Percentiles rank a stretch among this genome's conserved stretches.
Evolutionary conservation across 2,113 vertebrate genomes (phyloP).

Genomic region (Clarias batrachus): DNA sequence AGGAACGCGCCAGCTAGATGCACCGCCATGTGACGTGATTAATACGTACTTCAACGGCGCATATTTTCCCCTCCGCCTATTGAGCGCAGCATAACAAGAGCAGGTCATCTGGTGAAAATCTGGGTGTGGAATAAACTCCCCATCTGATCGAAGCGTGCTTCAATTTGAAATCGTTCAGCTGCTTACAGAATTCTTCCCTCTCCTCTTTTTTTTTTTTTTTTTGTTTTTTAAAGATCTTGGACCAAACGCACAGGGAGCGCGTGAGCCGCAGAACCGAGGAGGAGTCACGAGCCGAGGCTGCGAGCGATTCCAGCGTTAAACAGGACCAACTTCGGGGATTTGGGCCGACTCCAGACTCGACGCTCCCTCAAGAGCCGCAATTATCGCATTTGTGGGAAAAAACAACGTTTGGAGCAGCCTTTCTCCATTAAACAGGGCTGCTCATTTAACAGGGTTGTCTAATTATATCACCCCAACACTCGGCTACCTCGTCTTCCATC

Average conservation of each 20-base stretch:
- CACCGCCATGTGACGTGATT: background rate
- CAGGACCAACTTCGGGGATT: conserved; percentile 8
- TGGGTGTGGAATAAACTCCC: background rate
- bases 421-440: conserved; percentile 7
- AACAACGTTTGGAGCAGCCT: conserved; percentile 14
- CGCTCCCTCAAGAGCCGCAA: conserved; percentile 18
- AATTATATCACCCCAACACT: background rate
- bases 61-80: background rate
- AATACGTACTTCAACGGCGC: conserved; percentile 4
- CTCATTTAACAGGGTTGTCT: conserved; percentile 24
- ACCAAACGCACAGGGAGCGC: background rate
- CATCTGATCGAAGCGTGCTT: conserved; percentile 2
- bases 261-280: background rate
- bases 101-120: conserved; percentile 12
- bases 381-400: conserved; percentile 38
- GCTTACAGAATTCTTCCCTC: background rate
- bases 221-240: background rate
- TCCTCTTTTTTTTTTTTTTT: background rate
- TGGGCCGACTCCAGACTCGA: conserved; percentile 19
- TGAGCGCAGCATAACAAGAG: background rate
- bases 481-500: conserved; percentile 14
- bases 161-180: background rate
- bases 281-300: conserved; percentile 4
- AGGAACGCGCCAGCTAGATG: background rate
- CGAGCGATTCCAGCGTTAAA: background rate